Evolutionary conservation across 1,140 invertebrate species (phyloP), one percentile per base, ranked within the genome.

Genomic region (Lycorma delicatula): DNA sequence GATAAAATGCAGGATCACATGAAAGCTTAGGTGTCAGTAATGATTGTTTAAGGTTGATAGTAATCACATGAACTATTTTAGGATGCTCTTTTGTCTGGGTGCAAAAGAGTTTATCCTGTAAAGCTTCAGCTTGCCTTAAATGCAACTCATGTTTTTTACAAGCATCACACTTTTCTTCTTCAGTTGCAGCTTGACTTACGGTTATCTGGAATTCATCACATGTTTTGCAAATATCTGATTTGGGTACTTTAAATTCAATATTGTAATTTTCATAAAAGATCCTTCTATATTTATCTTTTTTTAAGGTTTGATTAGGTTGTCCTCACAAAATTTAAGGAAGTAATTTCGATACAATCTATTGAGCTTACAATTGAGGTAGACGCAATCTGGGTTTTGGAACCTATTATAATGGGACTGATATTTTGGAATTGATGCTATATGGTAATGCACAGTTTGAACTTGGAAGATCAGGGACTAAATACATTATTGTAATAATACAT

Each of bases 221-320:
- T 20, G n/a, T 49, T 1, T 23, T 31, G 44, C 41, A 60, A 47
- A 44, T 49, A 31, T 60, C 52, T 12, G 53, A 44, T 11, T 46
- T 11, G 27, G 58, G 58, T 27, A 22, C 28, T 20, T 60, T 31
- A 29, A 60, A 56, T 16, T 22, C 26, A 7, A 60, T 20, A 31
- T 60, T 60, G 28, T 58, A 56, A 27, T 60, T 0, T 56, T 29
- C 34, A 34, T 29, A 58, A 60, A 56, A 60, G 4, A 56, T 56
- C 13, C 54, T 25, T 49, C 53, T 55, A 44, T 56, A 60, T 29
- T 49, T 46, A 46, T 46, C 41, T 20, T 49, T 7, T 9, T 23
- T 25, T 23, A 49, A 23, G 7, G 12, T 3, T 16, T 3, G 16
- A 49, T 3, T 20, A 23, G 9, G 7, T 20, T 22, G 3, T 49